Conservation (phyloP, 2,888 invertebrate genomes). For the Margaritifera margaritifera region DNA sequence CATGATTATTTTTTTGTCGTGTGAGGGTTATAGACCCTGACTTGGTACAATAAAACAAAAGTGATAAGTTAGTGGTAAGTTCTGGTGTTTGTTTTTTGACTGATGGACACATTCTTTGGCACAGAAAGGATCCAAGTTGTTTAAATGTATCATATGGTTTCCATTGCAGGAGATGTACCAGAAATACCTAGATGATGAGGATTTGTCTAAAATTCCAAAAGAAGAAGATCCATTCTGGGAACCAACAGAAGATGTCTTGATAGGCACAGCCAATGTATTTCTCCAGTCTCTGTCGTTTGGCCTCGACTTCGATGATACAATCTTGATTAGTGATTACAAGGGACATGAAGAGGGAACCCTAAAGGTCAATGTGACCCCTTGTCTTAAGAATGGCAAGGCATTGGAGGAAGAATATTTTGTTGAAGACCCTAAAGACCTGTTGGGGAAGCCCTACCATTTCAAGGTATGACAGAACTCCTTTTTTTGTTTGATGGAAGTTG, state of each 20-base stretch:
- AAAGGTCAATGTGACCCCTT: constrained; percentile 67
- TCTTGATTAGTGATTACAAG: constrained; percentile 72
- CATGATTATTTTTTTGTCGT: no score
- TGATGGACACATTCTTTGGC: no score
- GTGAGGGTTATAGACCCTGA: no score
- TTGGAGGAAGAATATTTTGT: constrained; percentile 71
- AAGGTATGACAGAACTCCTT: constrained; percentile 59
- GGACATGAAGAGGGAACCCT: constrained; percentile 70
- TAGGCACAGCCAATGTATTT: constrained; percentile 71
- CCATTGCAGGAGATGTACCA: constrained; percentile 70
- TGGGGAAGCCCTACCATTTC: constrained; percentile 69
- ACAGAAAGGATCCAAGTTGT: no score
- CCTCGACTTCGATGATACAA: constrained; percentile 71
- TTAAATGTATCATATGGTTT: neutral
- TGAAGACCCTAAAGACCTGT: constrained; percentile 68
- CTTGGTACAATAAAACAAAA: no score
- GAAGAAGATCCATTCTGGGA: constrained; percentile 74
- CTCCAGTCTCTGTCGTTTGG: constrained; percentile 71
- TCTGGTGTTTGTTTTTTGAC: no score
- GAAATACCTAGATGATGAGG: constrained; percentile 69
- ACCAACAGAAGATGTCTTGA: constrained; percentile 71
- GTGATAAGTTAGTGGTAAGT: no score
- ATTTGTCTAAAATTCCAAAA: constrained; percentile 59
- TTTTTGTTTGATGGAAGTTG: neutral
- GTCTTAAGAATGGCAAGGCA: constrained; percentile 63